Evolutionary conservation across 2,797 vertebrate genomes (phyloP), one percentile per base, ranked within the genome.

Genomic region (Betta splendens): DNA sequence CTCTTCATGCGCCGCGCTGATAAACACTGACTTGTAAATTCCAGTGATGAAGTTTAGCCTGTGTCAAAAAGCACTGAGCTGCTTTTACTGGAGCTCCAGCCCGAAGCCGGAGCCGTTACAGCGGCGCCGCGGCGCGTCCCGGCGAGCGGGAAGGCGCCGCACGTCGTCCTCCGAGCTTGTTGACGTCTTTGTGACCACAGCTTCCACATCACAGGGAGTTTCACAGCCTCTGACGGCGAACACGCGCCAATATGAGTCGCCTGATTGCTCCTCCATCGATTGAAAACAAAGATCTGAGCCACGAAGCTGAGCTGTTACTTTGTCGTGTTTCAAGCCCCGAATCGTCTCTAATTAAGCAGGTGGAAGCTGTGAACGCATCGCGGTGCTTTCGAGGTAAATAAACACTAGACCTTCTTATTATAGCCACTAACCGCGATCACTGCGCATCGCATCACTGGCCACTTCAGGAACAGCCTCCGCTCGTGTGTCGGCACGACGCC

Each of bases 131-230:
- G 43, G 66, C 43, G 37, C 26, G n/a, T n/a, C n/a, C n/a, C n/a
- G 35, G 20, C 8, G 45, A 46, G 67, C 25, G 36, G 63, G 56
- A 77, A 79, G 64, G 66, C 10, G 60, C 42, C 45, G 31, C 3
- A 37, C 29, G 53, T 20, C 49, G 48, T 61, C 63, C 49, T 43
- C 16, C 9, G 43, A 64, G 66, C 45, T 21, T 56, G 64, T 64
- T 79, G 78, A 80, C 59, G 71, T 77, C 71, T 69, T 57, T 58
- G 78, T 69, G 81, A 90, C 86, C 86, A 80, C 86, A 88, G 77
- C 74, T 77, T 86, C 87, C 89, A 85, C 89, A 90, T 86, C 86
- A 89, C 80, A 89, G 67, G 58, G 61, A 73, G 79, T 83, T 85
- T 86, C 85, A 76, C 77, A 75, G 85, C 57, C 55, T 58, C 62